Percentiles rank a stretch among this genome's conserved stretches.
phyloP scores from a whole-genome alignment of 2,888 invertebrate genomes.

The Calephelis perditalis region DNA sequence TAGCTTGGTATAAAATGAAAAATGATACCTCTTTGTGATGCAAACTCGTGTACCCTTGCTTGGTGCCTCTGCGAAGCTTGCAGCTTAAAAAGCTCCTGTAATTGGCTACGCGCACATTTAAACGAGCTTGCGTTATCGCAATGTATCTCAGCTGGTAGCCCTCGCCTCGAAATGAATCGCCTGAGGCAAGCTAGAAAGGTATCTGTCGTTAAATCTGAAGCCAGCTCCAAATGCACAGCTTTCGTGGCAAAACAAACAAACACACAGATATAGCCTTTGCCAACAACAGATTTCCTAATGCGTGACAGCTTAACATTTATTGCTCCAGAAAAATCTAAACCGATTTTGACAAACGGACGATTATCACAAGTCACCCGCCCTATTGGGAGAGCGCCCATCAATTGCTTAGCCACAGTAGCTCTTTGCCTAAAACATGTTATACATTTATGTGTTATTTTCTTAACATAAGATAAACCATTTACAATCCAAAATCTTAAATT shows the following conservation, averaged over 20 bases:
- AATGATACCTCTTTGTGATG: constrained; percentile 20
- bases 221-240: constrained; percentile 26
- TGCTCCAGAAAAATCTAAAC: constrained; percentile 25
- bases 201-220: constrained; percentile 19
- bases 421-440: constrained; percentile 20
- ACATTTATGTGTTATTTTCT: constrained; percentile 19
- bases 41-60: constrained; percentile 1
- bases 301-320: constrained; percentile 20
- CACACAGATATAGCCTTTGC: constrained; percentile 23
- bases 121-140: constrained; percentile 28
- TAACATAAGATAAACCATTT: constrained; percentile 19
- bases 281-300: constrained; percentile 18
- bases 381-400: constrained; percentile 20
- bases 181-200: constrained; percentile 26
- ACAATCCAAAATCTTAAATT: constrained; percentile 19
- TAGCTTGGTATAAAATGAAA: constrained; percentile 28
- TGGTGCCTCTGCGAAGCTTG: neutral
- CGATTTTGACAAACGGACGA: constrained; percentile 20
- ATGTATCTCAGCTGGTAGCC: constrained; percentile 20
- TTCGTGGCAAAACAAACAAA: constrained; percentile 27
- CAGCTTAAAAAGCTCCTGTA: constrained; percentile 21
- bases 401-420: constrained; percentile 16
- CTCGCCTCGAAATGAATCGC: constrained; percentile 25
- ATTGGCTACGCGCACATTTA: constrained; percentile 22
- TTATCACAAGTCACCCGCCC: constrained; percentile 5